Evolutionary conservation across 2,113 vertebrate species (phyloP), one percentile per base, ranked within the genome.

Genomic region (Serinus canaria): DNA sequence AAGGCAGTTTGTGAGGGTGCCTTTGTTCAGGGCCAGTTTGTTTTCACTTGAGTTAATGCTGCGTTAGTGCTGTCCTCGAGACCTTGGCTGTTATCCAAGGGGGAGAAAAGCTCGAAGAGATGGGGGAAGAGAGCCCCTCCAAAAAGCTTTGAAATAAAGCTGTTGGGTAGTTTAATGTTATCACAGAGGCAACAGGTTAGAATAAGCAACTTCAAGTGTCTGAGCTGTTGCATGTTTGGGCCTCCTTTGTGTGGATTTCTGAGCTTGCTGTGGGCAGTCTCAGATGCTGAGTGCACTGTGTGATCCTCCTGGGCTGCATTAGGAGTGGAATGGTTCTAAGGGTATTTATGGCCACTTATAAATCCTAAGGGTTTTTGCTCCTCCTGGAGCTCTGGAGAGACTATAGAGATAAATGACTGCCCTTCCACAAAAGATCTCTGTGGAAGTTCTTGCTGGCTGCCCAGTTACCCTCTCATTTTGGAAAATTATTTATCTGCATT

Each of bases 21-120:
- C 73, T 92, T 95, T 95, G 95, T 96, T 96, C 93, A 33, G 76
- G 90, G 82, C 76, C 76, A 94, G 9, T 97, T 97, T 94, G 89
- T 97, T 98, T 96, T 97, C 94, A 74, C 80, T 97, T 73, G 83
- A 95, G 81, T 92, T 90, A 79, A 85, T 79, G 77, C 96, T 97
- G 94, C 95, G 94, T 91, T 94, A 96, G 60, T 78, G 81, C 58
- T 92, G 76, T 55, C 85, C 93, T 91, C 92, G 95, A 96, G 97
- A 94, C 84, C 62, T 84, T 96, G 97, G 96, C 97, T 50, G 27
- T 73, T 69, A 25, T 86, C 96, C 95, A 95, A 60, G 33, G n/a
- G 37, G 12, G 59, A 43, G 31, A 43, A 86, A 64, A 49, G 25
- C 39, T 53, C 5, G 30, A 75, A 72, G 52, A n/a, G 35, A 24